Evolutionary conservation across 2,797 vertebrate species (phyloP).

Genomic region (Rhinichthys osculus): DNA sequence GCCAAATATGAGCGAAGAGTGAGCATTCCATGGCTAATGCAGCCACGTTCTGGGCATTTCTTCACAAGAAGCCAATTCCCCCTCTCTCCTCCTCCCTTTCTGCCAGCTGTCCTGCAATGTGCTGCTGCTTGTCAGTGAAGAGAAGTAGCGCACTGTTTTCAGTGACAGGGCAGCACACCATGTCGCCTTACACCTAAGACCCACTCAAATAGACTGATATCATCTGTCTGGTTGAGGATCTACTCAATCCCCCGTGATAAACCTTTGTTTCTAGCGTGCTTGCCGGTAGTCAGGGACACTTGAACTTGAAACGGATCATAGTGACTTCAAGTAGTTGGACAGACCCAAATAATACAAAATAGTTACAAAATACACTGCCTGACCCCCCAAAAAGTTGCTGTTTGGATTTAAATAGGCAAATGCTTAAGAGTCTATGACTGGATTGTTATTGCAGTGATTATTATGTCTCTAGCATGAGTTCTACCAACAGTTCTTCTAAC

Average conservation of each 20-base stretch:
- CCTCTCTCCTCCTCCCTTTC: slow-evolving; percentile 43
- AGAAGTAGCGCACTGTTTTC: slow-evolving; percentile 73
- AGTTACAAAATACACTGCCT: no score
- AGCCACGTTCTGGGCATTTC: slow-evolving; percentile 67
- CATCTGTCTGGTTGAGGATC: slow-evolving; percentile 53
- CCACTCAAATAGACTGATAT: slow-evolving; percentile 39
- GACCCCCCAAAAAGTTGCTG: no score
- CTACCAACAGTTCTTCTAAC: neutral
- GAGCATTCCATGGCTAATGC: slow-evolving; percentile 63
- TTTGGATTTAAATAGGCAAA: no score
- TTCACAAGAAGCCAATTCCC: slow-evolving; percentile 64
- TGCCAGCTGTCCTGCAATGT: slow-evolving; percentile 93
- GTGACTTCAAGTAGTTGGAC: slow-evolving; percentile 3
- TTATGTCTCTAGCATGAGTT: no score
- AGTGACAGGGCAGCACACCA: slow-evolving; percentile 70
- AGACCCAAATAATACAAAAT: neutral
- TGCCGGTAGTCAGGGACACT: slow-evolving; percentile 14
- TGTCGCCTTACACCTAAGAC: slow-evolving; percentile 50
- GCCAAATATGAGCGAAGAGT: slow-evolving; percentile 58
- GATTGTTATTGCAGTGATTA: neutral
- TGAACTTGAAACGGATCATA: slow-evolving; percentile 29
- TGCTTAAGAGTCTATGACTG: no score
- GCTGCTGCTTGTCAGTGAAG: slow-evolving; percentile 85
- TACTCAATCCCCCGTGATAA: slow-evolving; percentile 47
- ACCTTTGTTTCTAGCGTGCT: slow-evolving; percentile 11